Evolutionary conservation across 2,113 vertebrate genomes (phyloP).

Genomic region (Dipodomys ordii): DNA sequence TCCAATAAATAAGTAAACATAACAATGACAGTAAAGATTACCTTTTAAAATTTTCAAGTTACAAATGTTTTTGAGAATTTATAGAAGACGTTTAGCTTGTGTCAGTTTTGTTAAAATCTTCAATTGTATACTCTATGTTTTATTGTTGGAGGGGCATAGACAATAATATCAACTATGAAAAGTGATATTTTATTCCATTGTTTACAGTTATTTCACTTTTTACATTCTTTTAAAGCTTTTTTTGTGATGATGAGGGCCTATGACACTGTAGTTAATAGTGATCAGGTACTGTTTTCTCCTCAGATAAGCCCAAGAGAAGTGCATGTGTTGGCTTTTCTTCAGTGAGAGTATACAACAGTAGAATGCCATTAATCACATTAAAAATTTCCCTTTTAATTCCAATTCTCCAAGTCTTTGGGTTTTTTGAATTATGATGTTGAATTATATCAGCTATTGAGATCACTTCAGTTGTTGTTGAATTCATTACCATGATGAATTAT

Average conservation of each 20-base stretch:
- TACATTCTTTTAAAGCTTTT: conserved; percentile 2
- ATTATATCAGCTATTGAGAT: background rate
- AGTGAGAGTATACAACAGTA: fast-evolving
- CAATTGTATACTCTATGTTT: background rate
- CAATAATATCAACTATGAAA: background rate
- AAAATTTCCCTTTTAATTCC: background rate
- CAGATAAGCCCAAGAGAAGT: background rate
- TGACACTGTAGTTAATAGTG: background rate
- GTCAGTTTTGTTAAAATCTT: background rate
- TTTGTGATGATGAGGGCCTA: background rate
- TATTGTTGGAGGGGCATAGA: background rate
- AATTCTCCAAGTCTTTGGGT: conserved; percentile 1
- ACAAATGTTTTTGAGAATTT: background rate
- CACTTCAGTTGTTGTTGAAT: conserved; percentile 2
- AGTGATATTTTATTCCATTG: background rate
- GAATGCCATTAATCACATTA: background rate
- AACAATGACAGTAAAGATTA: no score
- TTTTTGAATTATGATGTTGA: background rate
- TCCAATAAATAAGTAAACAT: no score
- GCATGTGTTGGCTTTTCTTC: background rate
- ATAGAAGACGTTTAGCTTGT: background rate
- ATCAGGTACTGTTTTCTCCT: background rate
- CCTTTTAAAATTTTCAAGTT: background rate
- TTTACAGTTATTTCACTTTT: background rate
- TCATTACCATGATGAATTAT: conserved; percentile 37